These are phyloP conservation scores for Brenthis ino DNA, from an alignment of 2,888 invertebrate genomes.

Conservation along the genomic window DNA sequence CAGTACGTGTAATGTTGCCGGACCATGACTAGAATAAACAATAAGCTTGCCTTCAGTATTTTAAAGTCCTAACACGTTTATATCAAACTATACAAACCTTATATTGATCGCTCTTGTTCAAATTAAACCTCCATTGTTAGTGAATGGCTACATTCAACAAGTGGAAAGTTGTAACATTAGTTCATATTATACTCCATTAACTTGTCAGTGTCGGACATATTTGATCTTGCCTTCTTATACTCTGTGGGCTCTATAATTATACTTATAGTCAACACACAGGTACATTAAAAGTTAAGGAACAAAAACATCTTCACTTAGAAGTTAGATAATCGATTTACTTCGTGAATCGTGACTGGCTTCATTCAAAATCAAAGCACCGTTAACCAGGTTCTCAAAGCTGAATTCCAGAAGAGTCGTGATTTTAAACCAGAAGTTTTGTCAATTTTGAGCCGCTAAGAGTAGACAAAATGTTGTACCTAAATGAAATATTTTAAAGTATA, in stretches of 20 bases:
- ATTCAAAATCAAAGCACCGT: constrained; percentile 56
- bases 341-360: constrained; percentile 51
- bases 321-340: constrained; percentile 47
- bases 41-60: constrained; percentile 48
- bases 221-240: constrained; percentile 8
- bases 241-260: constrained; percentile 12
- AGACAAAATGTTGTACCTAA: no score
- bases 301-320: constrained; percentile 10
- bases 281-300: constrained; percentile 8
- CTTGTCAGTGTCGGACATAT: constrained; percentile 6
- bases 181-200: constrained; percentile 16
- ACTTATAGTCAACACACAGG: neutral
- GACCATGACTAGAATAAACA: constrained; percentile 64
- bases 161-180: constrained; percentile 17
- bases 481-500: no score
- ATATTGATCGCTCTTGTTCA: constrained; percentile 49
- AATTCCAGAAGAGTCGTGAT: constrained; percentile 42
- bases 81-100: constrained; percentile 49
- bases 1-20: constrained; percentile 57
- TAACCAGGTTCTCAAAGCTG: constrained; percentile 44
- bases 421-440: constrained; percentile 40
- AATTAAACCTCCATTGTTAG: constrained; percentile 36
- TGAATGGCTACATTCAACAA: constrained; percentile 21
- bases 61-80: constrained; percentile 60
- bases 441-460: constrained; percentile 31